Evolutionary conservation across 2,888 invertebrate genomes (phyloP).

Genomic region (Trachelus tabidus): DNA sequence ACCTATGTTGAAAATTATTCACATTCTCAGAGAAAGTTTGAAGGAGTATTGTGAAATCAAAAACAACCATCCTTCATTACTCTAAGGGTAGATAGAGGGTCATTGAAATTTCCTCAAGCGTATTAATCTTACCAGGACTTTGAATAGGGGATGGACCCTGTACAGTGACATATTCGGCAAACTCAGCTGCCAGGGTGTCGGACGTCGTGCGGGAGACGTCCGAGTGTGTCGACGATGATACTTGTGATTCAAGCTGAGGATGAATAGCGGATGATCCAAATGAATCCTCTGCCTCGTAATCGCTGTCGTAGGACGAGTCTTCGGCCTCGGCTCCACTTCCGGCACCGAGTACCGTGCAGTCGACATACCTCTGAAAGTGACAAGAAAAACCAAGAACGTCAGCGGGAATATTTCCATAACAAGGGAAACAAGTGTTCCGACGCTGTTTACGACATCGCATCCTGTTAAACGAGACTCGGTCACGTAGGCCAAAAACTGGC

Average conservation of each 20-base stretch:
- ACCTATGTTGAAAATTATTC: no score
- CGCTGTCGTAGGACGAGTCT: constrained; percentile 90
- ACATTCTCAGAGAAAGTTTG: no score
- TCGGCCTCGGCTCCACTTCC: constrained; percentile 74
- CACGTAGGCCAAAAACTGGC: no score
- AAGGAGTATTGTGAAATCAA: no score
- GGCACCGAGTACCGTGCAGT: constrained; percentile 73
- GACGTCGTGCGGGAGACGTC: constrained; percentile 86
- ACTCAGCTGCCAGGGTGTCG: constrained; percentile 87
- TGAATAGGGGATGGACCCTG: constrained; percentile 50
- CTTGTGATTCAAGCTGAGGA: constrained; percentile 45
- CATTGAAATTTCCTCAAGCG: background rate
- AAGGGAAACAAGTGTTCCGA: no score
- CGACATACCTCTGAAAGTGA: constrained; percentile 77
- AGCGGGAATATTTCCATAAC: no score
- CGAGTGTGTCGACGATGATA: constrained; percentile 70
- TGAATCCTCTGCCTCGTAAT: constrained; percentile 72
- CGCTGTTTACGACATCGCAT: no score
- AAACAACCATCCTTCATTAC: background rate
- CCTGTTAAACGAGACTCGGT: no score
- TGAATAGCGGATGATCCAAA: constrained; percentile 46
- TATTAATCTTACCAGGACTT: constrained; percentile 45
- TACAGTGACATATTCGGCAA: constrained; percentile 83
- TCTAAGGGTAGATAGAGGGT: background rate
- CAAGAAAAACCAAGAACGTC: no score